Conservation (phyloP, 2,113 vertebrate genomes). For the Chauna torquata region DNA sequence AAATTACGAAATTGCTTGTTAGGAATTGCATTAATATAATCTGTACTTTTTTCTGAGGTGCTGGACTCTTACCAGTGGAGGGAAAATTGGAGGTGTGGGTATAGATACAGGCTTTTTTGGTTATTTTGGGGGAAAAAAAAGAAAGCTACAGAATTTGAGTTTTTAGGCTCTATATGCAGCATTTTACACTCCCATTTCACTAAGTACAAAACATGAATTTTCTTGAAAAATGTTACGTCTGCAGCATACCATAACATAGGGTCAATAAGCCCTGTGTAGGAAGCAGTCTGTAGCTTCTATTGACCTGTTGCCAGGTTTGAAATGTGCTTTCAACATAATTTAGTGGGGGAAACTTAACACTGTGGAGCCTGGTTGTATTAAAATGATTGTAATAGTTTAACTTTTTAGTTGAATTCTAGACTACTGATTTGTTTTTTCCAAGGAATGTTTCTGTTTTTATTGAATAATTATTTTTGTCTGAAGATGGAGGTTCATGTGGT, state of each 20-base stretch:
- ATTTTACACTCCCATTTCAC: neutral
- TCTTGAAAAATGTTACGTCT: neutral
- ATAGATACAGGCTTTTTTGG: neutral
- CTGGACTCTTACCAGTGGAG: neutral
- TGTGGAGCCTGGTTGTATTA: neutral
- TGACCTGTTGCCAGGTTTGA: neutral
- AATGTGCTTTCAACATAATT: neutral
- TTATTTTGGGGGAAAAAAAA: neutral
- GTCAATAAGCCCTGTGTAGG: neutral
- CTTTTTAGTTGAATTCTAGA: neutral
- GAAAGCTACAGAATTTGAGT: rapidly evolving
- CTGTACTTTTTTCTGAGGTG: neutral
- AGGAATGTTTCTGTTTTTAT: neutral
- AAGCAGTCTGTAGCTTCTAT: neutral
- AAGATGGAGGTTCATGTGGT: neutral
- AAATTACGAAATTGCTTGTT: neutral
- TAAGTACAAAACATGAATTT: neutral
- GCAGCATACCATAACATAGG: neutral
- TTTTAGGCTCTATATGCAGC: neutral
- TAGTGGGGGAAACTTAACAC: neutral
- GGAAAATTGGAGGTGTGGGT: neutral
- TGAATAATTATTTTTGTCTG: neutral
- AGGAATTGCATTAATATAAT: neutral
- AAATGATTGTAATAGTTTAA: neutral
- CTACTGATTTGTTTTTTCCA: neutral